These are phyloP conservation scores for Myodes glareolus DNA, from an alignment of 2,113 vertebrate genomes.

Conservation along the genomic window DNA sequence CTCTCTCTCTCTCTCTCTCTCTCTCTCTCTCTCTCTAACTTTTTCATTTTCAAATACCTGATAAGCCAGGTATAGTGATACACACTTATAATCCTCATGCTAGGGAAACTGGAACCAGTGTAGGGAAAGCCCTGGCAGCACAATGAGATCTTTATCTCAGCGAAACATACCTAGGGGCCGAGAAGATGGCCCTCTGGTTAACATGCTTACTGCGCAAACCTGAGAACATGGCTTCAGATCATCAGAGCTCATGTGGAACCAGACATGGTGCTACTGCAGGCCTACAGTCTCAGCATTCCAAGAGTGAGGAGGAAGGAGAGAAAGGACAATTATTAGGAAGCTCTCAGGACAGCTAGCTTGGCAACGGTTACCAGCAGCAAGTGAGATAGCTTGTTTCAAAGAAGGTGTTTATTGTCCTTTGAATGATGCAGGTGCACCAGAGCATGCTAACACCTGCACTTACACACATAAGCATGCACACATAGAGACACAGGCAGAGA, in stretches of 20 bases:
- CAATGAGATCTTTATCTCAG: not conserved
- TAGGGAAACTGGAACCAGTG: too few relatives aligned
- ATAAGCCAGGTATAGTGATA: not conserved
- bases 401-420: too few relatives aligned
- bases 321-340: not conserved
- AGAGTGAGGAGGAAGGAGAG: too few relatives aligned
- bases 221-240: not conserved
- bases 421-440: too few relatives aligned
- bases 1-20: not conserved
- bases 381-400: not conserved
- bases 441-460: too few relatives aligned
- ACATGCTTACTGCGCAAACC: not conserved
- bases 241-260: not conserved
- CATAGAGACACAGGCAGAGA: not conserved
- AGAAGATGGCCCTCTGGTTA: not conserved
- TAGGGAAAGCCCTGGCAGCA: too few relatives aligned
- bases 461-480: not conserved
- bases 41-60: not conserved
- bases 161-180: not conserved
- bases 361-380: not conserved
- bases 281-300: not conserved
- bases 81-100: not conserved
- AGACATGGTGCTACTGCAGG: not conserved
- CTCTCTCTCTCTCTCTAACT: not conserved
- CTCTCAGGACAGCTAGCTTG: not conserved